Evolutionary conservation across 1,140 invertebrate species (phyloP), one percentile per base, ranked within the genome.

Genomic region (Solenopsis fugax): DNA sequence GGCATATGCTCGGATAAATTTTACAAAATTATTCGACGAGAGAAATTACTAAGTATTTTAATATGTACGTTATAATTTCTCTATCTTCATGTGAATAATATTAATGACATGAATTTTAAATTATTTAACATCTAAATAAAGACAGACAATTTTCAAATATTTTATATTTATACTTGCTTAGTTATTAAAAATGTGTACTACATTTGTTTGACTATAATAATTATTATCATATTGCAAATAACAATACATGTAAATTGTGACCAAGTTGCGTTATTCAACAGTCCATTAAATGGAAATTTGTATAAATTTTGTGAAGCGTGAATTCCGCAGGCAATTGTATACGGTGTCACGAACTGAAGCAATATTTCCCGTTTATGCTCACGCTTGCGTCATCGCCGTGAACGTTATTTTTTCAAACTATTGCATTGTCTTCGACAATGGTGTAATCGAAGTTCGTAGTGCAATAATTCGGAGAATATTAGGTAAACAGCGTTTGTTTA

Each of bases 371-470:
- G 37, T 37, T 69, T 21, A 2, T 16, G 52, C 16, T 34, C 62
- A 37, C 50, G 62, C 21, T 67, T 48, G 37, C 18, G n/a, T 72
- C 48, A 80, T 72, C 58, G 18, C 1, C 4, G 80, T 7, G 62
- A 65, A 58, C 48, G 72, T 5, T 85, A 64, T 85, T 85, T 78
- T 85, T 85, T 78, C 75, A 48, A 85, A 85, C 58, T 52, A 85
- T 78, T 75, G 60, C 71, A 41, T 67, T 60, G 71, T 85, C 81
- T 60, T 85, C 60, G 34, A 41, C 41, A 41, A 41, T 41, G 21
- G 48, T 50, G 73, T 65, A 65, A 85, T 86, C 62, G 65, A 80
- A 67, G 62, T 7, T 69, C 52, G 64, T 10, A 7, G 54, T 18
- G 54, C 29, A 84, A 84, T 54, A 62, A 75, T 84, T 84, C 69